These are phyloP conservation scores for Cryptocheilus praepositus DNA, from an alignment of 2,888 invertebrate species.

Conservation along the genomic window DNA sequence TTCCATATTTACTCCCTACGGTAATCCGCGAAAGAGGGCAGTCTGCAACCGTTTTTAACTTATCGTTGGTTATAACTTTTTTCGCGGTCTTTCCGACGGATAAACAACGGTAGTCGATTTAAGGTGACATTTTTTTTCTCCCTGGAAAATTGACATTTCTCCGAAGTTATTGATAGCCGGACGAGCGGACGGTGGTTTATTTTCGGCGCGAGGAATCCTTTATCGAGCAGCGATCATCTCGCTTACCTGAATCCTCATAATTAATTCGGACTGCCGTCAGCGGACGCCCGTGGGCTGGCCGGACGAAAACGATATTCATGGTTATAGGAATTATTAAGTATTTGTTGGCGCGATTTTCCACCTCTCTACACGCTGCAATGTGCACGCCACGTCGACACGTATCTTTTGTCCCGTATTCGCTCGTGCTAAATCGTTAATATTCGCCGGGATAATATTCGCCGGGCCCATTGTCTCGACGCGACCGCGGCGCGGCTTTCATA, in stretches of 20 bases:
- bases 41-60: too few relatives aligned
- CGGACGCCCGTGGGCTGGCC: not conserved
- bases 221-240: too few relatives aligned
- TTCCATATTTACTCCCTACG: too few relatives aligned
- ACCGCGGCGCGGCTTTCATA: constrained; percentile 52
- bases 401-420: constrained; percentile 31
- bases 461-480: constrained; percentile 29
- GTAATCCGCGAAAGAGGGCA: too few relatives aligned
- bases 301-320: constrained; percentile 6
- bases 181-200: too few relatives aligned
- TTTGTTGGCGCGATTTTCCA: constrained; percentile 18
- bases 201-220: too few relatives aligned
- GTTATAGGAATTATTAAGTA: constrained; percentile 18
- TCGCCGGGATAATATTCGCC: constrained; percentile 37
- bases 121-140: too few relatives aligned
- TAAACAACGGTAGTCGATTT: too few relatives aligned
- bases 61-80: too few relatives aligned
- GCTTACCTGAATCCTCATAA: not conserved
- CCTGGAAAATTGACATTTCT: too few relatives aligned
- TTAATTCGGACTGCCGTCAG: not conserved
- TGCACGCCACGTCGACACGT: not conserved
- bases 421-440: constrained; percentile 40
- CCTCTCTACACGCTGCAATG: not conserved
- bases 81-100: too few relatives aligned
- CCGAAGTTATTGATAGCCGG: too few relatives aligned